Percentiles rank a stretch among this genome's conserved stretches.
These are phyloP conservation scores for Penaeus japonicus DNA, from an alignment of 1,140 invertebrate genomes.

Conservation along the genomic window DNA sequence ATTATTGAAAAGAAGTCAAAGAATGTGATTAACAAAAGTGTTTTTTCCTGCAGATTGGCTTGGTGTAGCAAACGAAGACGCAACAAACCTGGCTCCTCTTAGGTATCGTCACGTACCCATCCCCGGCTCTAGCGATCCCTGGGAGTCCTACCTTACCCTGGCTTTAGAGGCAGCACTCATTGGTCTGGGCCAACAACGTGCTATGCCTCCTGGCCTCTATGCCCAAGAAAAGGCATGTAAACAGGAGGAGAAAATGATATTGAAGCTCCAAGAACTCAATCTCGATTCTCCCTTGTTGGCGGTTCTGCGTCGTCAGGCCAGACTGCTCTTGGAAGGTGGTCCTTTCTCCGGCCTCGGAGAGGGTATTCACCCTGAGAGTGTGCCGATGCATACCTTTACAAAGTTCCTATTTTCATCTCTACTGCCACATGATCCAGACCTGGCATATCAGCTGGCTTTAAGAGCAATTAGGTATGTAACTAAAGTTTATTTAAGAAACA, in stretches of 20 bases:
- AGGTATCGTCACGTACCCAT: slow-evolving; percentile 79
- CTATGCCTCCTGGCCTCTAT: slow-evolving; percentile 80
- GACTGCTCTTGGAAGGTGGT: slow-evolving; percentile 75
- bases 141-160: slow-evolving; percentile 80
- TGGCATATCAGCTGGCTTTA: slow-evolving; percentile 76
- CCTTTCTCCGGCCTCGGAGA: slow-evolving; percentile 78
- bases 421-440: slow-evolving; percentile 74
- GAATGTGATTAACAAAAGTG: no score
- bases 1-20: slow-evolving; percentile 60
- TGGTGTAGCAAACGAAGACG: slow-evolving; percentile 67
- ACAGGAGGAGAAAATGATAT: slow-evolving; percentile 80
- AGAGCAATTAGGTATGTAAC: slow-evolving; percentile 68
- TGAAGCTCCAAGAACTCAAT: slow-evolving; percentile 78
- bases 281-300: slow-evolving; percentile 74
- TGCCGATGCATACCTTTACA: slow-evolving; percentile 85
- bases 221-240: slow-evolving; percentile 79
- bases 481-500: neutral
- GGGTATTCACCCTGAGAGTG: slow-evolving; percentile 77
- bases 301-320: slow-evolving; percentile 68
- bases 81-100: slow-evolving; percentile 69
- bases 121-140: slow-evolving; percentile 73
- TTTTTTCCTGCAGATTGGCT: slow-evolving; percentile 63
- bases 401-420: slow-evolving; percentile 80
- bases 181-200: slow-evolving; percentile 78
- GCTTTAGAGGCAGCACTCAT: slow-evolving; percentile 75